These are phyloP conservation scores for Julus scandinavius DNA, from an alignment of 2,888 invertebrate species.

Conservation along the genomic window DNA sequence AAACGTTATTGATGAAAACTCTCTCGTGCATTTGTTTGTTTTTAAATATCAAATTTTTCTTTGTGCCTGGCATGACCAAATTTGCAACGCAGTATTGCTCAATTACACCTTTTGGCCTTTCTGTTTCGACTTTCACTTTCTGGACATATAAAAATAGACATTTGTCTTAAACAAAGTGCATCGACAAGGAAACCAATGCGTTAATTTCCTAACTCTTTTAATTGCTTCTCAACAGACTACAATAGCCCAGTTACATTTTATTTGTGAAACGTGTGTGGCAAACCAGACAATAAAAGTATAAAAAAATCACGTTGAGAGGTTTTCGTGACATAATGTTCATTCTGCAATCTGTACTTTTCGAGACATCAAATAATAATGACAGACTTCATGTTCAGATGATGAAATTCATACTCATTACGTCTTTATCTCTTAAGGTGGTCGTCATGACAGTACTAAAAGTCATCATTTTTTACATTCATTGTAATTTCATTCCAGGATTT, in stretches of 20 bases:
- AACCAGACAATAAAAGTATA: no score
- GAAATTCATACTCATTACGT: no score
- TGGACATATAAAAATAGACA: conserved; percentile 5
- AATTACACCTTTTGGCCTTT: neutral
- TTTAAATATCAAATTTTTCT: conserved; percentile 18
- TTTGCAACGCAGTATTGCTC: neutral
- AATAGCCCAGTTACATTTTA: neutral
- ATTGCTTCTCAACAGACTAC: neutral
- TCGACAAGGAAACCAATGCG: neutral
- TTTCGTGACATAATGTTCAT: no score
- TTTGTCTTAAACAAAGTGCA: conserved; percentile 1
- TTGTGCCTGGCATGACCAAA: neutral
- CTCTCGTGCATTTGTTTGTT: neutral
- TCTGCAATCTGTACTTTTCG: no score
- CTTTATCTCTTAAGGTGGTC: neutral
- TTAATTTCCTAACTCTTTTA: neutral
- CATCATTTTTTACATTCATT: no score
- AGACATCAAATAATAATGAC: neutral
- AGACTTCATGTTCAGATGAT: no score
- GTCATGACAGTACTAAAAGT: neutral
- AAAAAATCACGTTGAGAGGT: no score
- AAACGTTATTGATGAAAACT: neutral
- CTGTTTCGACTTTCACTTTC: neutral
- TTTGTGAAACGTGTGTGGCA: neutral
- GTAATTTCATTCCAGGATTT: neutral